phyloP scores from a whole-genome alignment of 2,888 invertebrate genomes.

The Morinoia aosen region DNA sequence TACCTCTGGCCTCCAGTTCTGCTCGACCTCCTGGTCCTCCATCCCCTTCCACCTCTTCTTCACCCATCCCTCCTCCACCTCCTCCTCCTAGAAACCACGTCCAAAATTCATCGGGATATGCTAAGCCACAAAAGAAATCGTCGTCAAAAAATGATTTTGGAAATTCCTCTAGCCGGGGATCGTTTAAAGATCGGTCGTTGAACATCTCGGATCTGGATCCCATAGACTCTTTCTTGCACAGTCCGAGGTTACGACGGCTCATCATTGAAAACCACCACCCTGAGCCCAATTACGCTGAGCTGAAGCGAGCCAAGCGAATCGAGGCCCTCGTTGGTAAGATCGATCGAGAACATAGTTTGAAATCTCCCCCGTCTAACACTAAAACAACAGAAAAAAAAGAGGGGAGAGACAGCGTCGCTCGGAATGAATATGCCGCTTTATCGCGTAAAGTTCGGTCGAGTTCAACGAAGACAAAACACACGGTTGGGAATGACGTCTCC shows the following conservation, averaged over 20 bases:
- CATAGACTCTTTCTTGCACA: conserved; percentile 33
- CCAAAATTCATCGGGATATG: background rate
- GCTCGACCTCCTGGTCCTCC: conserved; percentile 18
- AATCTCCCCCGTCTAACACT: background rate
- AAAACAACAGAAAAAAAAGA: background rate
- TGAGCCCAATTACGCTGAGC: conserved; percentile 6
- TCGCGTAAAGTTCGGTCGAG: background rate
- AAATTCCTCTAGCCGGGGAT: background rate
- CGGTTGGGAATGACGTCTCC: background rate
- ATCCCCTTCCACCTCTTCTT: conserved; percentile 33
- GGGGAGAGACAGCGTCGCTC: background rate
- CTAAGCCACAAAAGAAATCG: conserved; percentile 26
- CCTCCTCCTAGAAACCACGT: conserved; percentile 32
- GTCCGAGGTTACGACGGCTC: conserved; percentile 27
- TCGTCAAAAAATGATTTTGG: background rate
- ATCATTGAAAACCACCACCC: conserved; percentile 7
- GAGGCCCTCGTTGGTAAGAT: conserved; percentile 34
- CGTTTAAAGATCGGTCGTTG: background rate
- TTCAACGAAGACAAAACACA: background rate
- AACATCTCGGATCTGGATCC: conserved; percentile 43
- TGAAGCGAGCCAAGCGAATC: conserved; percentile 39
- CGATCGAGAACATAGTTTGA: background rate
- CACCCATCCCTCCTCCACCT: background rate
- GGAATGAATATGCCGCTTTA: conserved; percentile 6
- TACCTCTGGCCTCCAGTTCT: conserved; percentile 21